Evolutionary conservation across 2,113 vertebrate genomes (phyloP).

Genomic region (Sporophila hypoxantha): DNA sequence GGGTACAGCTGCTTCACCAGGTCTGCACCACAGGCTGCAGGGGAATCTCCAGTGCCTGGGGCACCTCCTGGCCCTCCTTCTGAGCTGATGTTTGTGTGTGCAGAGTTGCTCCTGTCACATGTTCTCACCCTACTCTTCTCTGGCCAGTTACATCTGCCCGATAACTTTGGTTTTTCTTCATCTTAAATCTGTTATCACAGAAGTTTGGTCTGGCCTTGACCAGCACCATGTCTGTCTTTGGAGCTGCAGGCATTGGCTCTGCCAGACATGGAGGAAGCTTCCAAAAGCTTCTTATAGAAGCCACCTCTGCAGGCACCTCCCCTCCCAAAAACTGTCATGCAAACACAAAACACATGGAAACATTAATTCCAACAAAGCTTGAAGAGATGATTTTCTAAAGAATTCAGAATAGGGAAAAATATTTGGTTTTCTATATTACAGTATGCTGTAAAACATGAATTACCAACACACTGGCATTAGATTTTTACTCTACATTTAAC

Average conservation of each 20-base stretch:
- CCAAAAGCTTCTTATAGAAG: not conserved
- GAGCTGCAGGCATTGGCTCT: not conserved
- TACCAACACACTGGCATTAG: not conserved
- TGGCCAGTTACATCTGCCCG: not conserved
- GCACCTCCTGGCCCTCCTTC: not conserved
- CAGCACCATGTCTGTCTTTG: fast-evolving
- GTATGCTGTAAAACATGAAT: not conserved
- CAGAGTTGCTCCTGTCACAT: not conserved
- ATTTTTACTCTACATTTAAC: not conserved
- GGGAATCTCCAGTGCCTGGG: fast-evolving
- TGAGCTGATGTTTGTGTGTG: not conserved
- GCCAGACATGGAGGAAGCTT: not conserved
- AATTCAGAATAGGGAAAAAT: not conserved
- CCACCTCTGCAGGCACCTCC: not conserved
- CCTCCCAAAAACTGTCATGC: not conserved
- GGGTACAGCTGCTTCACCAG: not conserved
- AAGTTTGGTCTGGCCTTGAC: not conserved
- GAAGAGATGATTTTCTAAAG: not conserved
- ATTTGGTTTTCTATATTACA: not conserved
- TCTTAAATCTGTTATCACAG: not conserved
- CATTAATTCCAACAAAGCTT: not conserved
- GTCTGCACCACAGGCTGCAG: not conserved
- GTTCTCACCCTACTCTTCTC: not conserved
- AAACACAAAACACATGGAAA: not conserved
- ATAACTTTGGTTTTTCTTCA: not conserved